phyloP scores from a whole-genome alignment of 1,140 invertebrate genomes.

The Anagrus nilaparvatae region DNA sequence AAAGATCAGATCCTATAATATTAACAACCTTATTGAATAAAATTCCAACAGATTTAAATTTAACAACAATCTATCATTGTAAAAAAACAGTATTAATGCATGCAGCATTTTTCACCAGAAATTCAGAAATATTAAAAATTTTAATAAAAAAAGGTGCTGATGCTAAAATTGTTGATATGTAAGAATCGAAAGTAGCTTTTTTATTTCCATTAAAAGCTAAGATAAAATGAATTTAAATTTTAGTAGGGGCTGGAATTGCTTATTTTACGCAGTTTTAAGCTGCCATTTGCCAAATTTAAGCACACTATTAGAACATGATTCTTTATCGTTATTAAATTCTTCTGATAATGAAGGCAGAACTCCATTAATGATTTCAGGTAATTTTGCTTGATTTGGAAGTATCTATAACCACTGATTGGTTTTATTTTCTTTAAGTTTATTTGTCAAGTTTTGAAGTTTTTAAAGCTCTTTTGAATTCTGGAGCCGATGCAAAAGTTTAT shows the following conservation, averaged over 20 bases:
- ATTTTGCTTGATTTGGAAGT: too few relatives aligned
- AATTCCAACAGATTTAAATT: conserved; percentile 10
- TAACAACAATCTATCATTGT: conserved; percentile 17
- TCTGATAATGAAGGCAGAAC: conserved; percentile 18
- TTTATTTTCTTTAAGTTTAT: conserved; percentile 14
- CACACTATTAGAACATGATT: conserved; percentile 34
- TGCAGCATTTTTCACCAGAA: conserved; percentile 13
- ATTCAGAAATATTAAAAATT: conserved; percentile 16
- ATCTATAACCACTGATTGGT: not conserved
- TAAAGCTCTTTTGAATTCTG: conserved; percentile 14
- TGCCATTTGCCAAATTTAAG: conserved; percentile 25
- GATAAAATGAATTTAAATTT: not conserved
- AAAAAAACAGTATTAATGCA: conserved; percentile 21
- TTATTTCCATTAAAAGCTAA: too few relatives aligned
- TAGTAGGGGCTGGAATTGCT: conserved; percentile 20
- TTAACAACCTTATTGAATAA: conserved; percentile 16
- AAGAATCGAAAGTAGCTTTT: conserved; percentile 5
- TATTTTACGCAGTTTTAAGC: conserved; percentile 20
- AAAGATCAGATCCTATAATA: conserved; percentile 32
- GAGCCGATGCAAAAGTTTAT: conserved; percentile 15
- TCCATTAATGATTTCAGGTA: conserved; percentile 24
- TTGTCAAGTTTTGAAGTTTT: conserved; percentile 20
- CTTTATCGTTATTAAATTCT: conserved; percentile 29
- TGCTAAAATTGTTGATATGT: conserved; percentile 15
- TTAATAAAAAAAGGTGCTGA: conserved; percentile 20